Conservation (phyloP, 1,140 invertebrate genomes). For the Bombus confusus region DNA sequence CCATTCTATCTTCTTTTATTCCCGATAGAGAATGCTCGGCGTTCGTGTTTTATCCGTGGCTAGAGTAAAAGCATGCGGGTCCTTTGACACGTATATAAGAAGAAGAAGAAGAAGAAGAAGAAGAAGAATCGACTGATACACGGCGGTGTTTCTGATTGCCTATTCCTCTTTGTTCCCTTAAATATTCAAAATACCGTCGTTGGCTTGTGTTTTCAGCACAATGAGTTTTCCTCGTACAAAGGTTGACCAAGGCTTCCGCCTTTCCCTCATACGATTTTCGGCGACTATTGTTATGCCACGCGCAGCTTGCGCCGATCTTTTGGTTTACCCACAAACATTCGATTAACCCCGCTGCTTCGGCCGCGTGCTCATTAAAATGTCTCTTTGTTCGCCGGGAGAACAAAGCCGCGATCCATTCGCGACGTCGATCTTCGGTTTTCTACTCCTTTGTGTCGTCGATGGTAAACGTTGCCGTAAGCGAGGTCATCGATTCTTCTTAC, state of each 20-base stretch:
- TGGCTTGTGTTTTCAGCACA: background rate
- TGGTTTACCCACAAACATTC: conserved; percentile 63
- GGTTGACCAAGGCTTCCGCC: conserved; percentile 43
- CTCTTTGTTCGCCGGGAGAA: conserved; percentile 58
- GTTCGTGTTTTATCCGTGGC: conserved; percentile 29
- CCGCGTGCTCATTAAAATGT: conserved; percentile 65
- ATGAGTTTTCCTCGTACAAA: conserved; percentile 21
- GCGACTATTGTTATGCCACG: conserved; percentile 50
- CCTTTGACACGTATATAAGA: background rate
- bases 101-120: conserved; percentile 33
- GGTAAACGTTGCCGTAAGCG: conserved; percentile 5
- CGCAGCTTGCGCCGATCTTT: conserved; percentile 21
- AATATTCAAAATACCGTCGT: conserved; percentile 46
- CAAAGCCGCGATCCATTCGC: conserved; percentile 55
- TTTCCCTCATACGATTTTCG: conserved; percentile 50
- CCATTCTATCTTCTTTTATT: conserved; percentile 28
- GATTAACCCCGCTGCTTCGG: conserved; percentile 56
- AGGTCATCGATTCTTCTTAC: background rate
- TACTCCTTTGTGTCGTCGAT: conserved; percentile 49
- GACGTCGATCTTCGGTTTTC: conserved; percentile 34
- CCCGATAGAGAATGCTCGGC: background rate
- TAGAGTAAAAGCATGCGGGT: conserved; percentile 14
- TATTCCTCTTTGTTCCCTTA: conserved; percentile 44
- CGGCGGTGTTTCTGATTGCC: background rate
- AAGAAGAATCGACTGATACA: conserved; percentile 51